Conservation (phyloP, 2,113 vertebrate genomes). For the Ursus arctos region DNA sequence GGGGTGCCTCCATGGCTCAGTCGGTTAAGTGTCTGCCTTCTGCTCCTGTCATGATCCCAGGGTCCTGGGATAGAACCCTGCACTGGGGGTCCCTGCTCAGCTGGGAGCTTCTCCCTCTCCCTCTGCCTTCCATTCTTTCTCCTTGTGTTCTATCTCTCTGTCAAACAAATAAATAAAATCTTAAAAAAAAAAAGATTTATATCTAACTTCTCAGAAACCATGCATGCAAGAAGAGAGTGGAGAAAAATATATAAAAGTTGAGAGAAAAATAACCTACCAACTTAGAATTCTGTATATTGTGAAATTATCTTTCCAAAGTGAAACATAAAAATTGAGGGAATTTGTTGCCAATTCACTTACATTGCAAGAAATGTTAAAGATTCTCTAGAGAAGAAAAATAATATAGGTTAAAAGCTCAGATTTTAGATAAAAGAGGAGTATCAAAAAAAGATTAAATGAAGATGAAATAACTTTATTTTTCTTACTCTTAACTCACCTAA, state of each 20-base stretch:
- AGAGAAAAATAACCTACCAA: not conserved
- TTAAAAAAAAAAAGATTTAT: too few species aligned
- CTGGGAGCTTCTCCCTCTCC: too few species aligned
- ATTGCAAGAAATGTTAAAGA: not conserved
- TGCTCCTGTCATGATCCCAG: too few species aligned
- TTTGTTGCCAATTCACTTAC: not conserved
- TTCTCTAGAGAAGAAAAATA: not conserved
- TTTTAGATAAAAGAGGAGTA: not conserved
- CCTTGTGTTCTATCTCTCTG: too few species aligned
- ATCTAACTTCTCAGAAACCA: not conserved
- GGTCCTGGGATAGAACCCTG: too few species aligned
- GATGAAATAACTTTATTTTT: not conserved
- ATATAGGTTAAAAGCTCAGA: not conserved
- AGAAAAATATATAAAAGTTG: not conserved
- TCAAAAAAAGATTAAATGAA: not conserved
- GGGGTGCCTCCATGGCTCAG: too few species aligned
- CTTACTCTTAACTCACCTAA: not conserved
- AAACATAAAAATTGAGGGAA: not conserved
- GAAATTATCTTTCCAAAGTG: not conserved
- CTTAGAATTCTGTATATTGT: not conserved
- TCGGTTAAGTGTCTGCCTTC: too few species aligned
- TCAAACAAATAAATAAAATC: too few species aligned
- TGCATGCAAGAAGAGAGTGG: not conserved
- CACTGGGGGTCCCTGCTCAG: too few species aligned
- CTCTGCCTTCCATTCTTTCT: too few species aligned